Evolutionary conservation across 2,888 invertebrate species (phyloP), one percentile per base, ranked within the genome.

Genomic region (Timema cristinae): DNA sequence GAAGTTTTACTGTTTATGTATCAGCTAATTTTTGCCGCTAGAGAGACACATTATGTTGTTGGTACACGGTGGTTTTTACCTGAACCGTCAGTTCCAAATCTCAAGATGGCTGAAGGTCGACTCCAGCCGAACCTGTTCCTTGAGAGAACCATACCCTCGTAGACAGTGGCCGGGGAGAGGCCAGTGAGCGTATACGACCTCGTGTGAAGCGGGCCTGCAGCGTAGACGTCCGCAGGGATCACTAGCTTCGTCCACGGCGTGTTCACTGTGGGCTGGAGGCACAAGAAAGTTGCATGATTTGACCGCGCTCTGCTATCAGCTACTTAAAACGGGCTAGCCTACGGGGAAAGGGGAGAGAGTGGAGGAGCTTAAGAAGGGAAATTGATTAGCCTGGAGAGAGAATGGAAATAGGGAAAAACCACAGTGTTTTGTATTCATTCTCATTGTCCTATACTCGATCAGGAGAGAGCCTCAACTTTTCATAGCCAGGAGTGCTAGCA

Each of bases 71-170:
- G 32, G 32, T 32, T 32, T 32, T 32, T 84, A 92, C 92, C 87
- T 82, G 89, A 89, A 49, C 91, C 90, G 69, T 88, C 88, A 0
- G 94, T 94, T 13, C 91, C 89, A 79, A 94, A 94, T 79, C 90
- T 87, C 71, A 92, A 83, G 68, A 91, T 85, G 5, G 89, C 86
- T 11, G 93, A 93, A 0, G 90, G 89, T 76, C 90, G 90, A 77
- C 93, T 93, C 91, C 91, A 92, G n/a, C 94, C 94, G 78, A 90
- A 93, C 78, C 90, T 87, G 81, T 94, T 94, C 80, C 93, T 87
- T 0, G 93, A 91, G n/a, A 89, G 86, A 2, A 94, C 87, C 0
- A 90, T 84, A 0, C 91, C 92, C 82, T 94, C 93, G 77, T 93
- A 94, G 0, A 91, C 87, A 0, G 90, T 90, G 7, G 89, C 89